Conservation (phyloP, 2,888 invertebrate genomes). For the Penaeus monodon region DNA sequence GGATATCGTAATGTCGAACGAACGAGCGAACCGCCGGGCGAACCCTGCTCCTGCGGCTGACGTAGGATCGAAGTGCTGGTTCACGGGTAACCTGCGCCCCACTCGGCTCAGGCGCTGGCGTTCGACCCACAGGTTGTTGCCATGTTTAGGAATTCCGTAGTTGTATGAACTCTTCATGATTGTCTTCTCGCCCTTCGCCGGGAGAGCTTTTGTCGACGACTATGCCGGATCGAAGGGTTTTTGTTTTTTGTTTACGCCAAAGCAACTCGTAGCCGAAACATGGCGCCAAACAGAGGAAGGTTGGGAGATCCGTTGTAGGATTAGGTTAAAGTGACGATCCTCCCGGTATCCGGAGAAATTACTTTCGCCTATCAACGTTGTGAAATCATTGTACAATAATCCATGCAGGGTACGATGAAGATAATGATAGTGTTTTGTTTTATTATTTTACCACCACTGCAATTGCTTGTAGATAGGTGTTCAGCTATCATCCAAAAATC, state of each 20-base stretch:
- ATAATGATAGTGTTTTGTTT: no score
- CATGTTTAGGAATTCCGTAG: slow-evolving; percentile 4
- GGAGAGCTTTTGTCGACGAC: no score
- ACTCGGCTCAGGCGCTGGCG: neutral
- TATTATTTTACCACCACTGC: no score
- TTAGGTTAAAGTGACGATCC: neutral
- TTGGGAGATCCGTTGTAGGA: slow-evolving; percentile 26
- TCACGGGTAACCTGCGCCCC: slow-evolving; percentile 48
- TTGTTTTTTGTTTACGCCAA: neutral
- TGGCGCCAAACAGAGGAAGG: neutral
- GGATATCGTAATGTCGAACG: slow-evolving; percentile 45
- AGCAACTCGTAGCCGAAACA: neutral
- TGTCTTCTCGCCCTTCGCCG: no score
- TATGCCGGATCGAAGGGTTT: neutral
- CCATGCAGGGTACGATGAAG: no score
- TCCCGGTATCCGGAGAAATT: no score
- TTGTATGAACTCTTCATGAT: no score
- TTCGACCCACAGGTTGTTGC: slow-evolving; percentile 1
- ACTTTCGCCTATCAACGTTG: no score
- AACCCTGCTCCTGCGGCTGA: slow-evolving; percentile 6
- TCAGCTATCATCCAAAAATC: no score
- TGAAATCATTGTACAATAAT: no score
- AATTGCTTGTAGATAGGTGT: no score
- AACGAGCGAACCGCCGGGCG: slow-evolving; percentile 47
- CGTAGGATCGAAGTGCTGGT: slow-evolving; percentile 45